These are phyloP conservation scores for Heterotilapia buettikoferi DNA, from an alignment of 2,113 vertebrate genomes.

Conservation along the genomic window DNA sequence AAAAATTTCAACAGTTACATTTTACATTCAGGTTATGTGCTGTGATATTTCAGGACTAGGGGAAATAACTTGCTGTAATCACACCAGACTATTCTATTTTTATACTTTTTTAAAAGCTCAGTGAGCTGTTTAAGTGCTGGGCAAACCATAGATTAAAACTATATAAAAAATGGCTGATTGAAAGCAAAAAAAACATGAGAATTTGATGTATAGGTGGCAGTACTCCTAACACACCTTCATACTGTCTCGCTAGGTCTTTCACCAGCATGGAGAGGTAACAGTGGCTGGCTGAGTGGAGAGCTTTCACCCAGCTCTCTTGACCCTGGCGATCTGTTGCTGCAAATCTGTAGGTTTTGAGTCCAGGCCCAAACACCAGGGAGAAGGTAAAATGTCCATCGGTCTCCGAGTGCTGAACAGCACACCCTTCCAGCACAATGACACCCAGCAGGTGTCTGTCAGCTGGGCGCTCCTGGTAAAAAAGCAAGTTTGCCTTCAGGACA, in stretches of 20 bases:
- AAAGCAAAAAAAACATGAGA: background rate
- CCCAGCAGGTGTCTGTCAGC: conserved; percentile 70
- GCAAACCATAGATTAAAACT: background rate
- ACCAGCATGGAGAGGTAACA: conserved; percentile 65
- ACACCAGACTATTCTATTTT: background rate
- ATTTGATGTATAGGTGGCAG: background rate
- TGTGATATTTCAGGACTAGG: background rate
- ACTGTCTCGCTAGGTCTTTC: conserved; percentile 65
- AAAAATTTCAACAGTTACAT: background rate
- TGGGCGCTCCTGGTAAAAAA: conserved; percentile 75
- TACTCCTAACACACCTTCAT: conserved; percentile 46
- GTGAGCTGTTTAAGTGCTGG: background rate
- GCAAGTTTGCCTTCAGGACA: conserved; percentile 74
- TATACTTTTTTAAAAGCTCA: background rate
- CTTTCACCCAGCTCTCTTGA: conserved; percentile 70
- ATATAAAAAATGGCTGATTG: background rate
- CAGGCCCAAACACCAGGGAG: conserved; percentile 57
- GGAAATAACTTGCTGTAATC: background rate
- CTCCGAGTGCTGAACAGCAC: conserved; percentile 58
- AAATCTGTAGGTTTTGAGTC: conserved; percentile 67
- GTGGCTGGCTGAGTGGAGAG: conserved; percentile 68
- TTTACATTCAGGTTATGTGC: background rate
- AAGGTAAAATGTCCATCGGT: conserved; percentile 63
- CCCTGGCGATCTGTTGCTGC: conserved; percentile 63
- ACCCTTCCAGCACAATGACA: conserved; percentile 78